Evolutionary conservation across 2,113 vertebrate genomes (phyloP), one percentile per base, ranked within the genome.

Genomic region (Ammodytes dubius): DNA sequence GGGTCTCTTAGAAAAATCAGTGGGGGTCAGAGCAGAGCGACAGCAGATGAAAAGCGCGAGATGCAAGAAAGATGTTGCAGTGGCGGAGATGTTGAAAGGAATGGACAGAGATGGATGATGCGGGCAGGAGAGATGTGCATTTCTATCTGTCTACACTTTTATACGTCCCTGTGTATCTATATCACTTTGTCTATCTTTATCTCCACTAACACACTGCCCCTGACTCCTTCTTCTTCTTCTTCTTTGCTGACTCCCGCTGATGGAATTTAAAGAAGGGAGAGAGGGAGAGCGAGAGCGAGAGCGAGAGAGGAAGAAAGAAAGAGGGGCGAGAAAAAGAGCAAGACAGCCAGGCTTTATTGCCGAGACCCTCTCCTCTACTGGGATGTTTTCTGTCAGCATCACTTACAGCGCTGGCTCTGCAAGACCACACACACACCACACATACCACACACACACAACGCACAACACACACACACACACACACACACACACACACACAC

Each of bases 81-180:
- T 59, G 1, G 39, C 13, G 1, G 66, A 84, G 85, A 89, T 3
- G 15, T 4, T 64, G 50, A 86, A 35, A 53, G 82, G 69, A 83
- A 71, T 17, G 52, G 90, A 91, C 77, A 88, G 85, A 91, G 89
- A 93, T 80, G 79, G 89, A 91, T 92, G 88, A 63, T 84, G 85
- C 6, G 17, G 53, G 74, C 63, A 63, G 77, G 53, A 57, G 77
- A 76, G 81, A 77, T 88, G 87, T 76, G 76, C 59, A 60, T 80
- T 86, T 82, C 86, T 88, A 77, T 90, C 86, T 64, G 75, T 90
- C 83, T 85, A 85, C 77, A 78, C 90, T 87, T 27, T 77, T 64
- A 70, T 50, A 65, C n/a, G 76, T 83, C 88, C 40, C 59, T 88
- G 64, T 76, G 69, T 79, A 89, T 92, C 74, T 83, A 76, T 82